Evolutionary conservation across 2,888 invertebrate species (phyloP).

Genomic region (Cancer borealis): DNA sequence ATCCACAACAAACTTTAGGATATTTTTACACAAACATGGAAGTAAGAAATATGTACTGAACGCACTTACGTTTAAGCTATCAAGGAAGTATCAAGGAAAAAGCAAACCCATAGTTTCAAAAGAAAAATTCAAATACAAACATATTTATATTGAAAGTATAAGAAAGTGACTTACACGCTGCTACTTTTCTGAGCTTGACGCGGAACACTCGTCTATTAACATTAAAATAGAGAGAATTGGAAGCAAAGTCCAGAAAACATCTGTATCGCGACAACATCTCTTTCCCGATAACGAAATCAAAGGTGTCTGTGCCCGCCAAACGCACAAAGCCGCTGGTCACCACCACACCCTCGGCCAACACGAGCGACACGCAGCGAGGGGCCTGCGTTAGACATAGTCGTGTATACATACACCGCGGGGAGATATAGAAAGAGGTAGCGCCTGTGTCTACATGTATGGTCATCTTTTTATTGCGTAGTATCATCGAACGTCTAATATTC

Average conservation of each 20-base stretch:
- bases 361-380: background rate
- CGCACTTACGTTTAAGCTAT: no score
- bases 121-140: no score
- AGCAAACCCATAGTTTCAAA: no score
- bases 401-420: background rate
- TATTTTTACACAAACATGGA: background rate
- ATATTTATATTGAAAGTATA: no score
- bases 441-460: background rate
- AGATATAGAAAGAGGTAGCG: background rate
- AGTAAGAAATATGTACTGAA: no score
- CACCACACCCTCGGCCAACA: background rate
- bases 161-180: background rate
- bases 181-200: slow-evolving; percentile 5
- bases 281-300: background rate
- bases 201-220: background rate
- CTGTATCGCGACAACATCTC: slow-evolving; percentile 25
- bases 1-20: background rate
- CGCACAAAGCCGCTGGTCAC: slow-evolving; percentile 18
- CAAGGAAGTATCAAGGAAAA: no score
- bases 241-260: slow-evolving; percentile 2
- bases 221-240: background rate
- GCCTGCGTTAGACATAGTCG: background rate
- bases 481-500: background rate
- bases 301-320: slow-evolving; percentile 7
- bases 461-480: background rate